These are phyloP conservation scores for Scaptomyza reducta DNA, from an alignment of 2,888 invertebrate species.

Conservation along the genomic window DNA sequence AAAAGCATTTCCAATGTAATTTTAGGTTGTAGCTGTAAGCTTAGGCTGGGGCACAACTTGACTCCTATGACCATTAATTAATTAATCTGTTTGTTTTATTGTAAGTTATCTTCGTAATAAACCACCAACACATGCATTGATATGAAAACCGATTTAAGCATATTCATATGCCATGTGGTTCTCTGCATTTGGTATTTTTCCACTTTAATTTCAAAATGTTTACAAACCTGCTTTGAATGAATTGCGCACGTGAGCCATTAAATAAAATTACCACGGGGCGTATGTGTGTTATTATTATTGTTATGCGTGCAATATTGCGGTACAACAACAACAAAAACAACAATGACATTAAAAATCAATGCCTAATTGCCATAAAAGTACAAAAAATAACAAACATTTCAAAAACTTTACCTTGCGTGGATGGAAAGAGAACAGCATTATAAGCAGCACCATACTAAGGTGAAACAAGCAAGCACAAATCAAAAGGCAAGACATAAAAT, in stretches of 20 bases:
- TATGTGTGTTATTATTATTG: slow-evolving; percentile 40
- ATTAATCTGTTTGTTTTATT: too few relatives aligned
- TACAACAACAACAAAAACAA: slow-evolving; percentile 26
- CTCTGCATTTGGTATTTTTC: slow-evolving; percentile 17
- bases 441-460: neutral
- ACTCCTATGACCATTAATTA: neutral
- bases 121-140: neutral
- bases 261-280: slow-evolving; percentile 49
- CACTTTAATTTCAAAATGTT: slow-evolving; percentile 45
- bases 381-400: slow-evolving; percentile 28
- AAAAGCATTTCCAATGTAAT: too few relatives aligned
- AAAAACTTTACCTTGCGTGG: slow-evolving; percentile 26
- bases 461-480: slow-evolving; percentile 30
- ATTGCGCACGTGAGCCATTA: slow-evolving; percentile 44
- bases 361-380: slow-evolving; percentile 63
- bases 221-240: slow-evolving; percentile 43
- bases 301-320: slow-evolving; percentile 35
- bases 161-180: neutral
- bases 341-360: slow-evolving; percentile 39
- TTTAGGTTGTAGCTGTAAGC: neutral
- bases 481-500: slow-evolving; percentile 70
- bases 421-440: neutral
- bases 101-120: neutral
- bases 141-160: neutral
- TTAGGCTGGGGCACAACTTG: neutral